phyloP scores from a whole-genome alignment of 2,888 invertebrate genomes.

The Capitulum mitella region DNA sequence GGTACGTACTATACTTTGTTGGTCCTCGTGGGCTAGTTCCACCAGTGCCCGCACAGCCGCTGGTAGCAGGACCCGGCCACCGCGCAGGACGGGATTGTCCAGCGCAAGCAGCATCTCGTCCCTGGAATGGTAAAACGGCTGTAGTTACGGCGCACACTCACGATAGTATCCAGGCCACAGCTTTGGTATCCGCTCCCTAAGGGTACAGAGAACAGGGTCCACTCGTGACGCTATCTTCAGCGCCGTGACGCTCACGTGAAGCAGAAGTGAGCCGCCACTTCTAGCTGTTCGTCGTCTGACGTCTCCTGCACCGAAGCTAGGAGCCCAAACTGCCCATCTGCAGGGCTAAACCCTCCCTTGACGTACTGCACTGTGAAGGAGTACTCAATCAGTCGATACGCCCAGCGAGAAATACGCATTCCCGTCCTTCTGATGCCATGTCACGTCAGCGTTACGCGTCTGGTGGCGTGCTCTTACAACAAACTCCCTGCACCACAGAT shows the following conservation, averaged over 20 bases:
- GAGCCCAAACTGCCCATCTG: not conserved
- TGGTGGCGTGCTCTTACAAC: not conserved
- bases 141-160: not conserved
- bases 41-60: not conserved
- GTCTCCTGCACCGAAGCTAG: not conserved
- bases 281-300: not conserved
- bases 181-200: not conserved
- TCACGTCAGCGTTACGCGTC: not conserved
- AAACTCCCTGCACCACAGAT: not conserved
- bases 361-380: not conserved
- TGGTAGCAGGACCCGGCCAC: not conserved
- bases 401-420: not conserved
- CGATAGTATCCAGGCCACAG: not conserved
- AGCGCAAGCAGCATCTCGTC: not conserved
- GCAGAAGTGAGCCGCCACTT: not conserved
- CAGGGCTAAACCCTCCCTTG: not conserved
- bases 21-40: not conserved
- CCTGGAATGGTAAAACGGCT: not conserved
- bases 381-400: conserved; percentile 1
- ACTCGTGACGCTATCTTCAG: no score
- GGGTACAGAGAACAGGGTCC: not conserved
- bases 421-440: not conserved
- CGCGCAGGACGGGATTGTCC: not conserved
- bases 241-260: not conserved
- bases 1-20: not conserved